Percentiles rank a stretch among this genome's conserved stretches.
Evolutionary conservation across 2,797 vertebrate species (phyloP).

Genomic region (Sebastes wilsoni): DNA sequence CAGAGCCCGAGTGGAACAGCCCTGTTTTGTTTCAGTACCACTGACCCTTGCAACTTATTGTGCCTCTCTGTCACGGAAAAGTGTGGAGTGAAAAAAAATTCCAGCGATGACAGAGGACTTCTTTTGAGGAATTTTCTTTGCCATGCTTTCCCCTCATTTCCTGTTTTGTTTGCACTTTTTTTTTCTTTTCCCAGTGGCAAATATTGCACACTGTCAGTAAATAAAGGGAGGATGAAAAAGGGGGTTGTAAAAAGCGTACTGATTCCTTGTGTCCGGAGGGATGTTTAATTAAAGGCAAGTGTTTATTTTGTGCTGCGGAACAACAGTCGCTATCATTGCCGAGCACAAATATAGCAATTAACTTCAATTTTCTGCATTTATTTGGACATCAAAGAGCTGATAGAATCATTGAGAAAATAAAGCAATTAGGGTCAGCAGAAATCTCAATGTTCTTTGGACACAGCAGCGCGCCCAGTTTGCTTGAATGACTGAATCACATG

Average conservation of each 20-base stretch:
- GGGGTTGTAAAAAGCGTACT: constrained; percentile 68
- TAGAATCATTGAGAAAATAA: constrained; percentile 83
- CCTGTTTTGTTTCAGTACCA: constrained; percentile 88
- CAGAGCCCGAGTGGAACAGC: constrained; percentile 87
- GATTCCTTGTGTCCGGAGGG: constrained; percentile 72
- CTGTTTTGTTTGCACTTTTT: constrained; percentile 73
- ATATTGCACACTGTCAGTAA: constrained; percentile 73
- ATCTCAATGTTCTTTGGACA: constrained; percentile 81
- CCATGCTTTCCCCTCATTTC: constrained; percentile 61
- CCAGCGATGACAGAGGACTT: constrained; percentile 70
- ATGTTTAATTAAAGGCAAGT: constrained; percentile 79
- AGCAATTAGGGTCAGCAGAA: constrained; percentile 82
- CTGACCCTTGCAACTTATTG: constrained; percentile 93
- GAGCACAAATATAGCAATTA: constrained; percentile 87
- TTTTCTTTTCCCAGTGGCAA: constrained; percentile 62
- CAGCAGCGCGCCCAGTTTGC: constrained; percentile 72
- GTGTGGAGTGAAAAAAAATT: constrained; percentile 83
- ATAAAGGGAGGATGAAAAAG: constrained; percentile 78
- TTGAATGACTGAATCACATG: constrained; percentile 80
- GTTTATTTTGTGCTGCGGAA: constrained; percentile 75
- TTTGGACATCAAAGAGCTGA: constrained; percentile 85
- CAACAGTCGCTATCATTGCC: constrained; percentile 76
- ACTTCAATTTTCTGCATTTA: constrained; percentile 84
- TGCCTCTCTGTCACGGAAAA: constrained; percentile 88
- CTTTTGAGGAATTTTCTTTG: constrained; percentile 59